Base-by-base conservation (phyloP, 2,888 invertebrate genomes). In the Petrophora chlorosata region DNA sequence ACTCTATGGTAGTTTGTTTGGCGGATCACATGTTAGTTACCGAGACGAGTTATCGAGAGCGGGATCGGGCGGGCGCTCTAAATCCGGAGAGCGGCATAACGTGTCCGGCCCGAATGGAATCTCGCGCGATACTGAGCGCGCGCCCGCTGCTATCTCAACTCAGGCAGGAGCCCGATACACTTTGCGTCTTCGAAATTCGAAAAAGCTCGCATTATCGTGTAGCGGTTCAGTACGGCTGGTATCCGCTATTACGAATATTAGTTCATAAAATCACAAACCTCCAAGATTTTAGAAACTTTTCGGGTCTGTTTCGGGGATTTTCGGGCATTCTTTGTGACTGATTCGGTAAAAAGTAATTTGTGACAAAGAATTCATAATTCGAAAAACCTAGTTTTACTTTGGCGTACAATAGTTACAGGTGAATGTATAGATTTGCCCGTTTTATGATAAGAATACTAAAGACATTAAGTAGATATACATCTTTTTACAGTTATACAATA, bases 61-160 rank as follows among this genome's bases (percentile, higher is more conserved):
- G 79, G 76, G 69, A 70, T 79, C 77, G 73, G 65, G 56, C 59
- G 72, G 73, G 73, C 69, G 75, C 58, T 67, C 59, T 67, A 61
- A 54, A 54, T 61, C 63, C 67, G 62, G 56, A 48, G 54, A 60
- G 70, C 74, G 69, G 61, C 79, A 73, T 76, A 36, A 76, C 79
- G 67, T 78, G 81, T 67, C 83, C 84, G 76, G 56, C 67, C 64
- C 73, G 73, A 61, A 42, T 73, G 77, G 73, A 55, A 61, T 72
- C 80, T 79, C 75, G 79, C 86, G 83, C 87, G 82, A 70, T 79
- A 89, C 88, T 89, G 83, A 73, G 59, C 39, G 55, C 46, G 33
- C 46, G 45, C 55, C 59, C 54, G 59, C 61, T 59, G 67, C 73
- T 78, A 77, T 79, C 79, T 77, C 63, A 66, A 76, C 66, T 70